A percentile compares a stretch with the other conserved stretches of the same genome.
These are phyloP conservation scores for Meles meles DNA, from an alignment of 2,113 vertebrate genomes.

Conservation along the genomic window DNA sequence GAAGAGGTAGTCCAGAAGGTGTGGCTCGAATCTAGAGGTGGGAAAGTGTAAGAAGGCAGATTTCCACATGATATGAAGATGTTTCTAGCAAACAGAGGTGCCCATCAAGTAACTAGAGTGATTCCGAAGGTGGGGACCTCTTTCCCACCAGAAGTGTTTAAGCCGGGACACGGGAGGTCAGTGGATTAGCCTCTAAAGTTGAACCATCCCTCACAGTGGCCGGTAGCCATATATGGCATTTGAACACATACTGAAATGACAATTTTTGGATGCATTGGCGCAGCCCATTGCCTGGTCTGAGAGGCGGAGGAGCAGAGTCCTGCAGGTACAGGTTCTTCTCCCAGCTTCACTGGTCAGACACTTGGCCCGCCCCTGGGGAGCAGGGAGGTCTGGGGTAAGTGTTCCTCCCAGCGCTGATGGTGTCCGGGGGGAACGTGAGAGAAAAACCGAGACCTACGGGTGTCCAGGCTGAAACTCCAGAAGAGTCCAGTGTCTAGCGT, in stretches of 20 bases:
- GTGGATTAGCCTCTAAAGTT: not conserved
- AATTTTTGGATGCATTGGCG: not conserved
- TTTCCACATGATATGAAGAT: not conserved
- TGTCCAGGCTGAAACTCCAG: not conserved
- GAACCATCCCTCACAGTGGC: not conserved
- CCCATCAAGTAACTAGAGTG: not conserved
- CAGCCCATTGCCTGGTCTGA: not conserved
- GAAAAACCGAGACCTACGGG: not conserved
- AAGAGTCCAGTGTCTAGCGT: fast-evolving
- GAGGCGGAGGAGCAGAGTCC: too few relatives aligned
- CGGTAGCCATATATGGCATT: not conserved
- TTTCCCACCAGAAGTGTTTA: not conserved
- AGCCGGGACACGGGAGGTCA: too few relatives aligned
- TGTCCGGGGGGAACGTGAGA: too few relatives aligned
- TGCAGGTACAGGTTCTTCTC: not conserved
- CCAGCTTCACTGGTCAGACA: not conserved
- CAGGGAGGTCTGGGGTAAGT: too few relatives aligned
- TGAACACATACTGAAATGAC: not conserved
- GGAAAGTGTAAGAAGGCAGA: not conserved
- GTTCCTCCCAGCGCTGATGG: not conserved
- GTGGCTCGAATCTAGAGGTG: not conserved
- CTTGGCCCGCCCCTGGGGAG: not conserved
- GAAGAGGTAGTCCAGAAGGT: not conserved
- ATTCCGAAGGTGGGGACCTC: not conserved
- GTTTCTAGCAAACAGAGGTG: not conserved